Evolutionary conservation across 2,113 vertebrate species (phyloP).

Genomic region (Cercocebus atys): DNA sequence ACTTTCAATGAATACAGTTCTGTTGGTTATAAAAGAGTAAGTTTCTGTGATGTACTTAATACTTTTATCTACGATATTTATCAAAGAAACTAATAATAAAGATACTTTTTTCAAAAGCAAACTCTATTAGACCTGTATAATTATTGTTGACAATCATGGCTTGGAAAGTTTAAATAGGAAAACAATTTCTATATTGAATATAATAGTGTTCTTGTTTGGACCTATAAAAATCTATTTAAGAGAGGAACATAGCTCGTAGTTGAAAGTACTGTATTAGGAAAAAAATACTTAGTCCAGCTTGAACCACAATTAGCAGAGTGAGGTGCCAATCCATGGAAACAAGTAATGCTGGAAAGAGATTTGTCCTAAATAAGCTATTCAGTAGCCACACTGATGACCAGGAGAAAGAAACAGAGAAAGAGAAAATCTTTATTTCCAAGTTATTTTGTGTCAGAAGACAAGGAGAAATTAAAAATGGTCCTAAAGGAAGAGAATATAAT

Average conservation of each 20-base stretch:
- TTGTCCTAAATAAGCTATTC: background rate
- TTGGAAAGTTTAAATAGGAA: conserved; percentile 9
- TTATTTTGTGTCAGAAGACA: background rate
- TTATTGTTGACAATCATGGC: background rate
- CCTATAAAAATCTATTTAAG: background rate
- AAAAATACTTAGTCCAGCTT: background rate
- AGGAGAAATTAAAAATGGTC: background rate
- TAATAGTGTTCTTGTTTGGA: background rate
- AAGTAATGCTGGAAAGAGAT: background rate
- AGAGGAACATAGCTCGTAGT: background rate
- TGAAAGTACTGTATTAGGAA: background rate
- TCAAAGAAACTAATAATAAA: background rate
- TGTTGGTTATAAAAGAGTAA: background rate
- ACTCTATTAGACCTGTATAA: background rate
- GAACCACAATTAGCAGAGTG: background rate
- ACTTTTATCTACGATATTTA: background rate
- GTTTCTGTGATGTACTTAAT: background rate
- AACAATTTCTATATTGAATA: background rate
- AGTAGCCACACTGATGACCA: background rate
- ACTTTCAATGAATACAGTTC: background rate
- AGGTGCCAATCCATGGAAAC: background rate
- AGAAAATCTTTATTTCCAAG: background rate
- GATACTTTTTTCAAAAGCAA: background rate
- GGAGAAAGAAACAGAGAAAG: background rate
- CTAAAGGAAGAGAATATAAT: background rate